Evolutionary conservation across 23 tunicate species (phyloP).

Genomic region (Phallusia fumigata): DNA sequence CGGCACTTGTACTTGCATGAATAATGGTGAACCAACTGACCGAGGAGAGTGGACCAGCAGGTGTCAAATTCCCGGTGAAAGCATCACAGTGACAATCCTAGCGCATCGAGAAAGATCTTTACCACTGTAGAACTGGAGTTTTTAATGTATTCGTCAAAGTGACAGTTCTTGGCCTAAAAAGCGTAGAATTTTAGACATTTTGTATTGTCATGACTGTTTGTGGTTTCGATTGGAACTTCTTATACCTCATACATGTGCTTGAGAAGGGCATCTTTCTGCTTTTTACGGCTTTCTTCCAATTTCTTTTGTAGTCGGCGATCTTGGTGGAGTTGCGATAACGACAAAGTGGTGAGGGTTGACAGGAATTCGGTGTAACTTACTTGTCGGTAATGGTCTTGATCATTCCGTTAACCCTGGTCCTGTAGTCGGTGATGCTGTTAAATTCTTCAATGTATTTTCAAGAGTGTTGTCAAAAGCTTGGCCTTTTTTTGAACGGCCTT

Average conservation of each 20-base stretch:
- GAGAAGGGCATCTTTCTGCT: background rate
- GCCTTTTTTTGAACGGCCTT: background rate
- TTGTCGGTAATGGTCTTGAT: background rate
- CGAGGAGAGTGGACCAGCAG: background rate
- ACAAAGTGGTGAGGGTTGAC: background rate
- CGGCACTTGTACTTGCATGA: conserved; percentile 9
- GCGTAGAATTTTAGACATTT: no score
- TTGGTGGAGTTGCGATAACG: no score
- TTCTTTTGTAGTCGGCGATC: conserved; percentile 13
- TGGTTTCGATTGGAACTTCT: background rate
- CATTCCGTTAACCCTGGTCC: background rate
- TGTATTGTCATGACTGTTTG: background rate
- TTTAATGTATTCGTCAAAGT: conserved; percentile 9
- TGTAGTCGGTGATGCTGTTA: background rate
- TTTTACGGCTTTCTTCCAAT: background rate
- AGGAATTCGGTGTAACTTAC: background rate
- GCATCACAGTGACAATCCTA: background rate
- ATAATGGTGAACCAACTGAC: conserved; percentile 11
- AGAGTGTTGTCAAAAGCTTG: background rate
- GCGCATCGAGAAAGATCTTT: background rate
- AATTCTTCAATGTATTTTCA: background rate
- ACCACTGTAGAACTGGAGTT: conserved; percentile 1
- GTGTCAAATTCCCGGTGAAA: background rate
- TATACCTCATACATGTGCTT: background rate
- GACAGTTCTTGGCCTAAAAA: conserved; percentile 6